Evolutionary conservation across 2,797 vertebrate genomes (phyloP).

Genomic region (Oreonectes daqikongensis): DNA sequence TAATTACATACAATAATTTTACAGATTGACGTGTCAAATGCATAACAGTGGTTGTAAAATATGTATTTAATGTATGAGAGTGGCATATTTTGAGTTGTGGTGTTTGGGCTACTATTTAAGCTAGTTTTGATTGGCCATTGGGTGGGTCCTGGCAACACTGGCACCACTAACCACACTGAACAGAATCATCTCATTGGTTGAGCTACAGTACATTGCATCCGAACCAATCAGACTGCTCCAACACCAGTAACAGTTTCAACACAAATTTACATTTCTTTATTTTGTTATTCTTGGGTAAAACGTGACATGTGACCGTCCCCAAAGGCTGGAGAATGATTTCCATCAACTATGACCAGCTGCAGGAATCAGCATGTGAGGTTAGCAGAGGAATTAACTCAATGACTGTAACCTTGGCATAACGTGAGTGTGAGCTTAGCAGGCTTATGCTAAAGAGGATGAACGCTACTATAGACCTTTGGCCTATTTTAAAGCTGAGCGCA

Average conservation of each 20-base stretch:
- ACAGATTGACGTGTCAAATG: too few species aligned
- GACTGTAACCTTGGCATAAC: constrained; percentile 61
- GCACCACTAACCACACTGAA: too few species aligned
- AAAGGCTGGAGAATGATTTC: neutral
- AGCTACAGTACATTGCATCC: neutral
- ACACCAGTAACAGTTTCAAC: too few species aligned
- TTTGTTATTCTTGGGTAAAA: neutral
- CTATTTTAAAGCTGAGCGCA: constrained; percentile 23
- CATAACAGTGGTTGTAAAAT: too few species aligned
- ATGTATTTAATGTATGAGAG: too few species aligned
- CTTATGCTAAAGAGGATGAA: constrained; percentile 67
- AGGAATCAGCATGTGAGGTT: constrained; percentile 23
- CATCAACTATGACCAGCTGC: constrained; percentile 8
- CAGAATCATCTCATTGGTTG: too few species aligned
- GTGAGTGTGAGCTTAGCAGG: constrained; percentile 66
- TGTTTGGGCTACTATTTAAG: too few species aligned
- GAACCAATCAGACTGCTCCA: neutral
- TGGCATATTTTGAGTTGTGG: too few species aligned
- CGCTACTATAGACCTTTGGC: constrained; percentile 57
- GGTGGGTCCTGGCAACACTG: too few species aligned
- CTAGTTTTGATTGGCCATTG: too few species aligned
- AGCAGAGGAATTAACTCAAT: constrained; percentile 36
- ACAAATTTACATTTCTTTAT: neutral
- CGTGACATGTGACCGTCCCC: neutral
- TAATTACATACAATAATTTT: too few species aligned